These are phyloP conservation scores for Sebastes flavidus DNA, from an alignment of 2,797 vertebrate genomes.

Conservation along the genomic window DNA sequence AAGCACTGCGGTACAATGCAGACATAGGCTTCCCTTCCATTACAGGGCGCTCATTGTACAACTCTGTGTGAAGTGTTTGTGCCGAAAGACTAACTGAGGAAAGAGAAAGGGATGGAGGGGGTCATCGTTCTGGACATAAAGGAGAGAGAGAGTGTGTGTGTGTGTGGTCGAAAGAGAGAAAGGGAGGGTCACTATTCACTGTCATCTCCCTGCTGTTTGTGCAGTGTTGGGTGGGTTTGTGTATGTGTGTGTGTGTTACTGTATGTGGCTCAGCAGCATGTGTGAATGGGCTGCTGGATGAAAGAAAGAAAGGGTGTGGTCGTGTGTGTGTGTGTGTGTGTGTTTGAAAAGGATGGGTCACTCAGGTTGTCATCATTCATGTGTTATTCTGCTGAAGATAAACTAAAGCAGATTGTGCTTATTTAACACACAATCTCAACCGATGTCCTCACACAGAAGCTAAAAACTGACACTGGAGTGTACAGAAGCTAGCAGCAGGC, in stretches of 20 bases:
- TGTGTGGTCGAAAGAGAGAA: conserved; percentile 5
- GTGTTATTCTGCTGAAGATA: background rate
- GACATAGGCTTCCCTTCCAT: conserved; percentile 60
- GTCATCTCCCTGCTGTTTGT: conserved; percentile 28
- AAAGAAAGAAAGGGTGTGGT: conserved; percentile 27
- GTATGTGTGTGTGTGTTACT: background rate
- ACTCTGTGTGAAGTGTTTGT: conserved; percentile 67
- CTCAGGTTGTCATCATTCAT: conserved; percentile 3
- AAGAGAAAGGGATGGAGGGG: conserved; percentile 35
- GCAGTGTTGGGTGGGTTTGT: background rate
- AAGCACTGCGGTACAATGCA: conserved; percentile 63
- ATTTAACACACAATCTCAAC: background rate
- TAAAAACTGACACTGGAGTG: background rate
- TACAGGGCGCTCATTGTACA: conserved; percentile 65
- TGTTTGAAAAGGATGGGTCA: background rate
- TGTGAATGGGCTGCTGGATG: conserved; percentile 11
- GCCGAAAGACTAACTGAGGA: conserved; percentile 57
- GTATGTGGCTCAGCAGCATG: conserved; percentile 1
- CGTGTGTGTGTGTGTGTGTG: background rate
- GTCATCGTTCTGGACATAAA: conserved; percentile 15
- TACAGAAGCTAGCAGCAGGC: background rate
- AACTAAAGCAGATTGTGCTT: background rate
- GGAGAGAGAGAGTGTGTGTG: background rate
- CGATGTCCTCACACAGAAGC: background rate
- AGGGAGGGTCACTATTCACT: conserved; percentile 29